A percentile compares a stretch with the other conserved stretches of the same genome.
Conservation (phyloP, 35 echinoderm and acorn worm species). For the Strongylocentrotus purpuratus region DNA sequence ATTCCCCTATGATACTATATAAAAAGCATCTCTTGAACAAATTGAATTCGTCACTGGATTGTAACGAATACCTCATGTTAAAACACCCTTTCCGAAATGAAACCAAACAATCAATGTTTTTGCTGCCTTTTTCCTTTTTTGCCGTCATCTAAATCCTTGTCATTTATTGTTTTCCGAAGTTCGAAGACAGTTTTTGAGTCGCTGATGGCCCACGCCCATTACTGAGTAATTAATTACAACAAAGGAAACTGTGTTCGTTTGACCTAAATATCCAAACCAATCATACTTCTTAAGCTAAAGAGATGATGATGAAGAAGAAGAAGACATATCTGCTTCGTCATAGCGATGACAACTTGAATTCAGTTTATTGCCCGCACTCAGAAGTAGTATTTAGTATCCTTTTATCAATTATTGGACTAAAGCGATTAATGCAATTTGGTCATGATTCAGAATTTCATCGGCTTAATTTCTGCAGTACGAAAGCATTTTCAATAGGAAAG, state of each 20-base stretch:
- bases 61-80: not conserved
- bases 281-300: not conserved
- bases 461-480: too few species aligned
- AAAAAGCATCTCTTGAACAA: not conserved
- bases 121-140: not conserved
- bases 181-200: not conserved
- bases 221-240: conserved; percentile 5
- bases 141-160: not conserved
- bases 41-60: not conserved
- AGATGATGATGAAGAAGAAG: not conserved
- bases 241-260: not conserved
- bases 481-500: too few species aligned
- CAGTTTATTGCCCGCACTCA: not conserved
- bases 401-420: too few species aligned
- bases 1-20: not conserved
- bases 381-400: not conserved
- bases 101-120: not conserved
- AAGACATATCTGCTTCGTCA: not conserved
- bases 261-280: not conserved
- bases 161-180: not conserved
- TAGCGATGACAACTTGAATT: not conserved
- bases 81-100: conserved; percentile 1
- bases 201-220: not conserved
- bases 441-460: not conserved
- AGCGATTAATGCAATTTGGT: not conserved